Evolutionary conservation across 2,797 vertebrate species (phyloP).

Genomic region (Mus caroli): DNA sequence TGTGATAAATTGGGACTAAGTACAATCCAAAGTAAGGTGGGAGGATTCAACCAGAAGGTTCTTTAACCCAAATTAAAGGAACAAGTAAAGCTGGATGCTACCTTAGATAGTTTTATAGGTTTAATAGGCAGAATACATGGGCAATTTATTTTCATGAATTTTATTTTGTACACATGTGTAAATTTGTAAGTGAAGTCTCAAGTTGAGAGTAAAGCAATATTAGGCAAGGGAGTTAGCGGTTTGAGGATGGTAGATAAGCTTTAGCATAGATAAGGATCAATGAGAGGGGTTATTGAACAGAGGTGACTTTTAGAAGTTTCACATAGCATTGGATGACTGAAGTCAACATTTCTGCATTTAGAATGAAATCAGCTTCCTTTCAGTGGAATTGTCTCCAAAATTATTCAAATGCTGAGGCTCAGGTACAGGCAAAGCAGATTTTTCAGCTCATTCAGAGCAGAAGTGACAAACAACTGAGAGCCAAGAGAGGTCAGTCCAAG

Average conservation of each 20-base stretch:
- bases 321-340: neutral
- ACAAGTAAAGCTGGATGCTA: neutral
- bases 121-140: neutral
- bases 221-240: neutral
- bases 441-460: neutral
- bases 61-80: neutral
- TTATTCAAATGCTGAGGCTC: constrained; percentile 14
- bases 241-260: neutral
- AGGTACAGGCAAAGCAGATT: constrained; percentile 36
- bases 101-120: neutral
- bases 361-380: constrained; percentile 36
- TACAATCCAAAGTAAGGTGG: neutral
- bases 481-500: neutral
- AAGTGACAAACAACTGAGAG: neutral
- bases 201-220: neutral
- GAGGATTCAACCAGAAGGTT: constrained; percentile 10
- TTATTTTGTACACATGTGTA: constrained; percentile 20
- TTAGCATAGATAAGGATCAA: constrained; percentile 49
- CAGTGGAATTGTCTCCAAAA: neutral
- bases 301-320: neutral
- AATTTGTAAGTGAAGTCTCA: neutral
- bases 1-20: neutral
- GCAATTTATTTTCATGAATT: constrained; percentile 28
- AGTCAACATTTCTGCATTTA: constrained; percentile 10
- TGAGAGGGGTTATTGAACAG: neutral